Evolutionary conservation across 2,888 invertebrate genomes (phyloP), one percentile per base, ranked within the genome.

Genomic region (Brenthis hecate): DNA sequence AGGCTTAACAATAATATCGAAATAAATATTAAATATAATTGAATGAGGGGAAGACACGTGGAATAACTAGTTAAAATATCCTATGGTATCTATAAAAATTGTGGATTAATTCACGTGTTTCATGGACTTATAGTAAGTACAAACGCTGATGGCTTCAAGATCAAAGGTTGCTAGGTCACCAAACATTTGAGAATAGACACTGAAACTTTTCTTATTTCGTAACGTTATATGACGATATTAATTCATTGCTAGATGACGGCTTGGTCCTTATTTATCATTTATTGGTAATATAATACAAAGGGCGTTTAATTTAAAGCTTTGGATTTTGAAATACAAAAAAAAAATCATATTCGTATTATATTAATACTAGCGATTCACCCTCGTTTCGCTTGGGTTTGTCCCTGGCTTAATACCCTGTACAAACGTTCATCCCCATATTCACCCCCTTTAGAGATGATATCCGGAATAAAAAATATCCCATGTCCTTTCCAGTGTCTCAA

Each of bases 101-200:
- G 13, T 36, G 43, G 50, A 23, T 28, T 19, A 28, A 64, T 58
- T 13, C 76, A 73, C 74, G 53, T 0, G 16, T 75, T 77, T 82
- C 56, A n/a, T 75, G 74, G 80, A 83, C 78, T 28, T 65, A 43
- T 2, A 16, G 71, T 67, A 64, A 67, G 62, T 56, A 55, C 72
- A 78, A 75, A 66, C 78, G 73, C 78, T 81, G 76, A 76, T 72
- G 78, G 74, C 70, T 72, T 72, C 72, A 73, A 85, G 85, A 87
- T 87, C 88, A 88, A 88, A 88, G 81, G 88, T 88, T 88, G 85
- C 88, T 81, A 88, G 78, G 86, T 79, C 83, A 81, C 79, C 85
- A 81, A 78, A 78, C 81, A 78, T 80, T 84, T 81, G 78, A 78
- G 76, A 80, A 81, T 79, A 71, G 81, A 83, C 81, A 83, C 83